Evolutionary conservation across 1,140 invertebrate genomes (phyloP).

Genomic region (Drosophila parvula): DNA sequence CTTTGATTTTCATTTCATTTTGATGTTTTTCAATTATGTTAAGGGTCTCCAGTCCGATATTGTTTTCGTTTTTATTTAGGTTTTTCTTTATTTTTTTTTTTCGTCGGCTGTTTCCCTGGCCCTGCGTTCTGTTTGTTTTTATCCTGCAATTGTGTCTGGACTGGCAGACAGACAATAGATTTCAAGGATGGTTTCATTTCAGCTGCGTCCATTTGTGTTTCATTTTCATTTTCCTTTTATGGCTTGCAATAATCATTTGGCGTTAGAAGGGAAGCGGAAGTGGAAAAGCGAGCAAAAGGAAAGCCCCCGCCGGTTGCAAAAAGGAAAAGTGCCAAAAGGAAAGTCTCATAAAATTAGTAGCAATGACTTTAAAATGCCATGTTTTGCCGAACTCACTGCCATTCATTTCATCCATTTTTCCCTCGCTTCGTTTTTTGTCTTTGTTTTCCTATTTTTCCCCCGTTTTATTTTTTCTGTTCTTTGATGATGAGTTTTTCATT

Average conservation of each 20-base stretch:
- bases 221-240: slow-evolving; percentile 62
- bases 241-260: slow-evolving; percentile 74
- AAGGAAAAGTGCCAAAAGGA: slow-evolving; percentile 58
- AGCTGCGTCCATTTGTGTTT: slow-evolving; percentile 54
- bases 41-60: slow-evolving; percentile 41
- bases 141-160: slow-evolving; percentile 66
- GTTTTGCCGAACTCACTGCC: slow-evolving; percentile 30
- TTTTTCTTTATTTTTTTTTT: slow-evolving; percentile 26
- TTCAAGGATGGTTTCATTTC: slow-evolving; percentile 78
- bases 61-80: slow-evolving; percentile 28
- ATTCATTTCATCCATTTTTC: slow-evolving; percentile 23
- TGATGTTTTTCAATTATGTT: slow-evolving; percentile 77
- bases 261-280: slow-evolving; percentile 45
- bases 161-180: slow-evolving; percentile 71
- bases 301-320: slow-evolving; percentile 1
- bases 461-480: slow-evolving; percentile 21
- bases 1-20: slow-evolving; percentile 70
- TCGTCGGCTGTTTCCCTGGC: slow-evolving; percentile 14
- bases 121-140: slow-evolving; percentile 18
- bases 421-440: slow-evolving; percentile 26
- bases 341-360: slow-evolving; percentile 75
- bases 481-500: slow-evolving; percentile 73
- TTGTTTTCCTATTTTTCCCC: background rate
- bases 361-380: slow-evolving; percentile 75
- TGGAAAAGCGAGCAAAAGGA: slow-evolving; percentile 29